Conservation (phyloP, 2,113 vertebrate genomes). For the Chinchilla lanigera region DNA sequence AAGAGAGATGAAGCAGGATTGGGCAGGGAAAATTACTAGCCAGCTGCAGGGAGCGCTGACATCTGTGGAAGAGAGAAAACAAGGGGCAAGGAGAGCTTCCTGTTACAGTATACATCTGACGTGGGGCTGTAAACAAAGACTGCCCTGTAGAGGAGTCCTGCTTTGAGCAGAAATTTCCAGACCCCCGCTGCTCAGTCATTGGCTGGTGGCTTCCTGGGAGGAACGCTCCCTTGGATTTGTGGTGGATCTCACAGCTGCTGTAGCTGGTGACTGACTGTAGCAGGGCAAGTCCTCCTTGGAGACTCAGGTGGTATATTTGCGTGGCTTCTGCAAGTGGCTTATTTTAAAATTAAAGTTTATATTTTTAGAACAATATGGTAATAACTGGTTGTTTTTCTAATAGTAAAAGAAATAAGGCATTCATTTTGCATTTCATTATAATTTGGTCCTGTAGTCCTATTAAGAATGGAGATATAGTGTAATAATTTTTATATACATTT, state of each 20-base stretch:
- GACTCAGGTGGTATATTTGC: background rate
- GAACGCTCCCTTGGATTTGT: background rate
- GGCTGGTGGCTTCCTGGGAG: background rate
- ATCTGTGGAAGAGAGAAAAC: background rate
- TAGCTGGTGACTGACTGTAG: background rate
- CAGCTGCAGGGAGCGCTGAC: background rate
- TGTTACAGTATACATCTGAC: background rate
- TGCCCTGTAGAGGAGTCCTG: background rate
- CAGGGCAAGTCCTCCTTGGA: background rate
- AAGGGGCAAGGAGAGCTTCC: background rate
- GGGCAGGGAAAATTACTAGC: background rate
- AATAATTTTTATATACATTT: background rate
- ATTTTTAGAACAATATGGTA: slow-evolving; percentile 4
- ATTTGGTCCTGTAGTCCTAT: background rate
- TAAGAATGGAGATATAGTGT: background rate
- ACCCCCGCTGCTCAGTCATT: background rate
- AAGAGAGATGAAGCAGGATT: background rate
- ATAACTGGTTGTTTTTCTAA: background rate
- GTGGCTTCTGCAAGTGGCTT: background rate
- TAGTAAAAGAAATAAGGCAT: background rate
- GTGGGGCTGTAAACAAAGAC: background rate
- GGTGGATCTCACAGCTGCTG: background rate
- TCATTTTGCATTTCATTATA: background rate
- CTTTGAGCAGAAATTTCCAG: background rate
- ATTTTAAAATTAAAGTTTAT: background rate